Evolutionary conservation across 2,888 invertebrate genomes (phyloP).

Genomic region (Itoplectis maculator): DNA sequence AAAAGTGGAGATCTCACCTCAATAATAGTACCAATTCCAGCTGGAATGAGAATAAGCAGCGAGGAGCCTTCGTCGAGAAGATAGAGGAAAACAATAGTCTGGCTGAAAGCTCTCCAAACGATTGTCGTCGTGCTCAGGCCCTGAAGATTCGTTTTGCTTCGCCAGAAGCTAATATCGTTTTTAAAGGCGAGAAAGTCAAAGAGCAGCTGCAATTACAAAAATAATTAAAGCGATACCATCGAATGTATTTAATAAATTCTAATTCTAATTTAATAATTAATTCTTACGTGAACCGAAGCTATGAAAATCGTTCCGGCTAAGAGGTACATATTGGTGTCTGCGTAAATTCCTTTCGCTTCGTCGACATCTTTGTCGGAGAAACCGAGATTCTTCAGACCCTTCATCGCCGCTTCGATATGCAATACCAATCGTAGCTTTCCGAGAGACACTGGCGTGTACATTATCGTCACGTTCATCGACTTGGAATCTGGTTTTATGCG

Average conservation of each 20-base stretch:
- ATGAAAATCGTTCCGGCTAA: constrained; percentile 95
- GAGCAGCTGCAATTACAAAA: constrained; percentile 88
- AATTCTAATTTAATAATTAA: neutral
- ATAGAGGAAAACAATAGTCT: constrained; percentile 95
- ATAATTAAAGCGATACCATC: too few species aligned
- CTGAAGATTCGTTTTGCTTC: constrained; percentile 92
- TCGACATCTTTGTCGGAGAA: constrained; percentile 98
- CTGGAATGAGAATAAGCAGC: constrained; percentile 93
- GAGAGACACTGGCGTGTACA: constrained; percentile 91
- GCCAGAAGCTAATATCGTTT: constrained; percentile 98
- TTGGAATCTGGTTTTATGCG: constrained; percentile 87
- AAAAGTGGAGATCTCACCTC: constrained; percentile 87
- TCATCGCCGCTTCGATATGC: constrained; percentile 91
- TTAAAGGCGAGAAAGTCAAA: constrained; percentile 99
- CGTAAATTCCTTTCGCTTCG: constrained; percentile 98
- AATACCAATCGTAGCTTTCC: constrained; percentile 92
- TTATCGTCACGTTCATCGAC: constrained; percentile 89
- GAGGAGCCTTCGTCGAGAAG: constrained; percentile 97
- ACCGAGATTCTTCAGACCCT: constrained; percentile 90
- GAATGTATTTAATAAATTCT: too few species aligned
- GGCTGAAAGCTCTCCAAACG: constrained; percentile 97
- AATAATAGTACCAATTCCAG: constrained; percentile 94
- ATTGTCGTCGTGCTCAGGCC: constrained; percentile 96
- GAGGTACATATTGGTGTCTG: constrained; percentile 97
- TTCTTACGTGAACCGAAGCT: constrained; percentile 96